Evolutionary conservation across 2,797 vertebrate species (phyloP).

Genomic region (Meda fulgida): DNA sequence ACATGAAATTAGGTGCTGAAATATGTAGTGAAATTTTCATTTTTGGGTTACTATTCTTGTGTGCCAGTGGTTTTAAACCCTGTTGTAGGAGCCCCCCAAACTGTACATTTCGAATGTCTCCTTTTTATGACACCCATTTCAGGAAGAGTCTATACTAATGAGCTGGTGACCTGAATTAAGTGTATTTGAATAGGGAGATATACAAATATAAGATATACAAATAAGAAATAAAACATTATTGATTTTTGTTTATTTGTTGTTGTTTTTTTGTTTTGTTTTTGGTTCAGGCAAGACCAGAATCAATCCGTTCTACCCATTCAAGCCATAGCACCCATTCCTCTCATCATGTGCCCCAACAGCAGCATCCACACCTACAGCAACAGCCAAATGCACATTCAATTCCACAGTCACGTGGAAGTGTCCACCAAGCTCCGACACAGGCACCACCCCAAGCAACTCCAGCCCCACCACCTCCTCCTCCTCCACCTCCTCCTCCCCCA

Average conservation of each 20-base stretch:
- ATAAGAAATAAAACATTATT: neutral
- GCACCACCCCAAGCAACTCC: slow-evolving; percentile 31
- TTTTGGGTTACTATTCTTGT: neutral
- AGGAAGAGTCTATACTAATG: neutral
- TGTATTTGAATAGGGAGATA: neutral
- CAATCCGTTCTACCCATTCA: slow-evolving; percentile 69
- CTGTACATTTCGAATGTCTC: neutral
- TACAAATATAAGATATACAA: neutral
- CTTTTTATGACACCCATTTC: neutral
- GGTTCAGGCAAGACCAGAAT: slow-evolving; percentile 72
- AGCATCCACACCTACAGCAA: slow-evolving; percentile 40
- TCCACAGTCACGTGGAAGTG: slow-evolving; percentile 50
- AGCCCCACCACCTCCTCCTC: slow-evolving; percentile 53
- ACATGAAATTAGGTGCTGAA: neutral
- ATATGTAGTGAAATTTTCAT: neutral
- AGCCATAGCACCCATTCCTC: slow-evolving; percentile 73
- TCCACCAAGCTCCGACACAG: slow-evolving; percentile 38
- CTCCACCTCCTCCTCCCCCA: slow-evolving; percentile 74
- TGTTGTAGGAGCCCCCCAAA: neutral
- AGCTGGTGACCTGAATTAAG: neutral
- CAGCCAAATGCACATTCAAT: slow-evolving; percentile 18
- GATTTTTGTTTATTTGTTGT: neutral
- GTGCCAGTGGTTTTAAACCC: neutral
- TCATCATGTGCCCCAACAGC: slow-evolving; percentile 55
- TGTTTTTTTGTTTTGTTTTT: slow-evolving; percentile 28